Conservation (phyloP, 1,140 invertebrate genomes). For the Bombus affinis region DNA sequence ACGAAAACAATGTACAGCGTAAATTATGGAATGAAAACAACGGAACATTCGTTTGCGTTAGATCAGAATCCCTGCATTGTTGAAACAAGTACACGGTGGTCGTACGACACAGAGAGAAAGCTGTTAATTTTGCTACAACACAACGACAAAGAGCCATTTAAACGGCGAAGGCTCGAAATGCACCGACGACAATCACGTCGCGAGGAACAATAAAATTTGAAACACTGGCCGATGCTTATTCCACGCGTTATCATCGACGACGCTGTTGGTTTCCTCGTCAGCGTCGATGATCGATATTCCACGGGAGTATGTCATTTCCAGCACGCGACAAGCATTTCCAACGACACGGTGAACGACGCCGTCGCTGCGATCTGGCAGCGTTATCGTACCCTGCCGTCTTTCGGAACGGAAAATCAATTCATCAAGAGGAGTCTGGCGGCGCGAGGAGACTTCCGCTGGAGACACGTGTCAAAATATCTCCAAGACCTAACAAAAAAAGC, state of each 20-base stretch:
- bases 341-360: not conserved
- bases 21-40: too few relatives aligned
- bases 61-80: too few relatives aligned
- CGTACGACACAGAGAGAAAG: too few relatives aligned
- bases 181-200: not conserved
- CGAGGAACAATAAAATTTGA: not conserved
- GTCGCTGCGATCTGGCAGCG: not conserved
- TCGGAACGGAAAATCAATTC: slow-evolving; percentile 23
- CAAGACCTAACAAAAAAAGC: too few relatives aligned
- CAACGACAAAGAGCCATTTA: not conserved
- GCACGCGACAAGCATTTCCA: not conserved
- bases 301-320: not conserved
- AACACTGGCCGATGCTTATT: not conserved
- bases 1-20: too few relatives aligned
- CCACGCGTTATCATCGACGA: not conserved
- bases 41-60: too few relatives aligned
- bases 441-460: too few relatives aligned
- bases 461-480: too few relatives aligned
- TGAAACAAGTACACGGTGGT: too few relatives aligned
- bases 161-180: not conserved
- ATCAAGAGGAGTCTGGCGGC: not conserved
- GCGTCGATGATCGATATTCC: not conserved
- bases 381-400: not conserved
- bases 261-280: not conserved
- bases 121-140: too few relatives aligned